Evolutionary conservation across 2,797 vertebrate species (phyloP), one percentile per base, ranked within the genome.

Genomic region (Bryconaethiops microstoma): DNA sequence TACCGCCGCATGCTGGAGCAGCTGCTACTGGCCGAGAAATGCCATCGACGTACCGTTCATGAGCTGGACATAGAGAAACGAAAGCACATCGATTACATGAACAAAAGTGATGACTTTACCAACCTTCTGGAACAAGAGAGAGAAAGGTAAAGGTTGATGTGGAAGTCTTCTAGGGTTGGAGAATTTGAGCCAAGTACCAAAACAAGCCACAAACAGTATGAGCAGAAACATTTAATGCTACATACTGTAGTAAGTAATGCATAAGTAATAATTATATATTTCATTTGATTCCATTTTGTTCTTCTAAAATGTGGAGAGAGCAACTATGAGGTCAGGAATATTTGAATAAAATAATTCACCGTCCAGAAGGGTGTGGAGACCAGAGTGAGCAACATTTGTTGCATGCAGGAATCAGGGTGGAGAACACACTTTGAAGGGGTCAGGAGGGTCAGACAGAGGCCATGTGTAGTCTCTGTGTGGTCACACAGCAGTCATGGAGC

Each of bases 41-140:
- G 96, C 85, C 97, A 99, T 88, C 91, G 97, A 0, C 96, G 94
- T 84, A 99, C 97, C 0, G 96, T 99, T 79, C 95, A 96, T 0
- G 97, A 99, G 91, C 87, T 99, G 68, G 96, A 99, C 87, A 95
- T 92, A 0, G 97, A 99, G 92, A 99, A 98, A 83, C 95, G 94
- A 71, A 99, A 99, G 71, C 98, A 99, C 6, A 95, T 88, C 0
- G 98, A 99, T 89, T 99, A 99, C 92, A 99, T 99, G 98, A 97
- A 96, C 93, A 99, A 99, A 91, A 99, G 98, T 0, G 98, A 99
- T 8, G 97, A 99, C 91, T 99, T 99, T 88, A 99, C 98, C 89
- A 98, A 98, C 91, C 95, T 99, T 35, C 91, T 99, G 93, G 98
- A 99, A 86, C 97, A 98, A 89, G 98, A 99, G 87, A 90, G 98